Conservation (phyloP, 2,888 invertebrate genomes). For the Netelia inedita region DNA sequence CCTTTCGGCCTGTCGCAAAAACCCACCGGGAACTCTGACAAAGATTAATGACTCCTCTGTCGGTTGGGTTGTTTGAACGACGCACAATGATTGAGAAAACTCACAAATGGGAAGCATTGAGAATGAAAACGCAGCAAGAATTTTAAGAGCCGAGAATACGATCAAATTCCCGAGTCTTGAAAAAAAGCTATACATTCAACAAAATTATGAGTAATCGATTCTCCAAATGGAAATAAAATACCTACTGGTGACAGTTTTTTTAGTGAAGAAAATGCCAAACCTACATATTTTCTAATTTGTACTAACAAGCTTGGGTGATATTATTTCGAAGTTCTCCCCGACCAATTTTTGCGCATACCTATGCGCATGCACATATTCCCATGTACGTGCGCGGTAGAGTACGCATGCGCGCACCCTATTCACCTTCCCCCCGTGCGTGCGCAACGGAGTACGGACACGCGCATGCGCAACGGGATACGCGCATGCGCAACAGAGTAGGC, state of each 20-base stretch:
- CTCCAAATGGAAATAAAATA: not conserved
- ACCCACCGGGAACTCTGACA: not conserved
- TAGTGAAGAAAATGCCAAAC: not conserved
- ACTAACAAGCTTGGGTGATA: not conserved
- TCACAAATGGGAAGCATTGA: not conserved
- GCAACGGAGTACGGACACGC: not conserved
- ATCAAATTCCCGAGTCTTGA: not conserved
- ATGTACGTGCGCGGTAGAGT: no score
- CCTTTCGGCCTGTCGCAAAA: conserved; percentile 31
- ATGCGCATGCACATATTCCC: no score
- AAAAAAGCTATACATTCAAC: not conserved
- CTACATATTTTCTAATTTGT: no score
- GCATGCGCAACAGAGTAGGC: no score
- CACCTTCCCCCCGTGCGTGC: no score
- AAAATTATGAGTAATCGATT: not conserved
- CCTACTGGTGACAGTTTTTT: not conserved
- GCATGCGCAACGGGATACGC: not conserved
- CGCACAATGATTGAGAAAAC: conserved; percentile 15
- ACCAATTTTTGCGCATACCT: no score
- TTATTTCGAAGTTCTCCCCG: not conserved
- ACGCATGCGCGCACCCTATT: no score
- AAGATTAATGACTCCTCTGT: conserved; percentile 42
- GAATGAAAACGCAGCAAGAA: not conserved
- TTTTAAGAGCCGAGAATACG: not conserved
- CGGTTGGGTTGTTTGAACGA: not conserved